A percentile compares a stretch with the other conserved stretches of the same genome.
Conservation (phyloP, 35 echinoderm and acorn worm species). For the Apostichopus parvimensis region DNA sequence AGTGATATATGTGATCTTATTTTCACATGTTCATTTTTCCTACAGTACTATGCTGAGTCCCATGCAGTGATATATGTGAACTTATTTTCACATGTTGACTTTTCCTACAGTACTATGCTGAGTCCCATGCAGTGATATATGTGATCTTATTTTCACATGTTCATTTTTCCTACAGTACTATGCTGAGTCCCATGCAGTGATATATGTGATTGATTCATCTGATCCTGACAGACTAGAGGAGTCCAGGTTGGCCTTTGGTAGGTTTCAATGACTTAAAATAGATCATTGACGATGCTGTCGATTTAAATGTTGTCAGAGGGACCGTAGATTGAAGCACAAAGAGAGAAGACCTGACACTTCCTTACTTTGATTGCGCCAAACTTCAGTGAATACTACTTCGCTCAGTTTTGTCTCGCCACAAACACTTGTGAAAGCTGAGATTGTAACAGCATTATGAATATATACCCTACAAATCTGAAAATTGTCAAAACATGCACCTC, state of each 20-base stretch:
- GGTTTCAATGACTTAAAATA: conserved; percentile 7
- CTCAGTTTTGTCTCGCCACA: too few relatives aligned
- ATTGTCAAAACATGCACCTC: too few relatives aligned
- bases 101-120: conserved; percentile 88
- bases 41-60: conserved; percentile 96
- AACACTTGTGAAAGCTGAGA: too few relatives aligned
- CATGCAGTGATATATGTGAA: conserved; percentile 93
- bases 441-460: too few relatives aligned
- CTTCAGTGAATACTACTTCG: too few relatives aligned
- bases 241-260: conserved; percentile 94
- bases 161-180: conserved; percentile 76
- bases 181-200: conserved; percentile 94
- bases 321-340: too few relatives aligned
- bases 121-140: conserved; percentile 95
- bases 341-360: too few relatives aligned
- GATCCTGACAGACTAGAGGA: conserved; percentile 81
- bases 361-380: too few relatives aligned
- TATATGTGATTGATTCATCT: conserved; percentile 94
- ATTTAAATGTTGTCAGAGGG: too few relatives aligned
- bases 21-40: background rate
- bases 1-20: conserved; percentile 67
- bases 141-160: conserved; percentile 20
- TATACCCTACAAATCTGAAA: too few relatives aligned
- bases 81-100: background rate
- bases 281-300: too few relatives aligned